Conservation (phyloP, 2,113 vertebrate species). For the Pollachius pollachius region DNA sequence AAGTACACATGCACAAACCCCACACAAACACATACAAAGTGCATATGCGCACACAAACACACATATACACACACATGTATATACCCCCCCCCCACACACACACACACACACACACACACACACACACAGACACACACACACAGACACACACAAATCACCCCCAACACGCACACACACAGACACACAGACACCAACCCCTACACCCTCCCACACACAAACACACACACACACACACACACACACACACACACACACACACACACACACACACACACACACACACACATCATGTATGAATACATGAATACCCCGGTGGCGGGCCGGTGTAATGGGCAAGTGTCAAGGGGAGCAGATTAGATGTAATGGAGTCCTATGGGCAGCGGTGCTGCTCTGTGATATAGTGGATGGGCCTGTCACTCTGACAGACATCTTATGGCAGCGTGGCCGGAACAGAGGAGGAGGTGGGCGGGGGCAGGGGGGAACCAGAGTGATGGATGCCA, state of each 20-base stretch:
- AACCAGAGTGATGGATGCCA: conserved; percentile 56
- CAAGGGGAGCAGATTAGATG: conserved; percentile 51
- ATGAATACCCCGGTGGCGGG: conserved; percentile 1
- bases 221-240: background rate
- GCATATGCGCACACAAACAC: no score
- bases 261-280: background rate
- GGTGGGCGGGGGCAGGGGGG: background rate
- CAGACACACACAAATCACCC: background rate
- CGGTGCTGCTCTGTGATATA: conserved; percentile 48
- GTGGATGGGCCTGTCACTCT: conserved; percentile 58
- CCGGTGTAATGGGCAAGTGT: conserved; percentile 23
- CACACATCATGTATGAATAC: conserved; percentile 3
- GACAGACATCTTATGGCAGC: conserved; percentile 52
- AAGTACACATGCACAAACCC: no score
- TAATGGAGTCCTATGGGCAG: conserved; percentile 67
- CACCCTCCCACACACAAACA: no score
- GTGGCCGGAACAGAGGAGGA: conserved; percentile 34
- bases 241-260: background rate
- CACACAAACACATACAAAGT: no score
- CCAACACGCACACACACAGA: no score
- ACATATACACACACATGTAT: no score
- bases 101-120: no score
- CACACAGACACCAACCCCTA: no score
- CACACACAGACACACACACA: no score
- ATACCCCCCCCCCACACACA: no score